Conservation (phyloP, 2,888 invertebrate species). For the Cataglyphis cursor region DNA sequence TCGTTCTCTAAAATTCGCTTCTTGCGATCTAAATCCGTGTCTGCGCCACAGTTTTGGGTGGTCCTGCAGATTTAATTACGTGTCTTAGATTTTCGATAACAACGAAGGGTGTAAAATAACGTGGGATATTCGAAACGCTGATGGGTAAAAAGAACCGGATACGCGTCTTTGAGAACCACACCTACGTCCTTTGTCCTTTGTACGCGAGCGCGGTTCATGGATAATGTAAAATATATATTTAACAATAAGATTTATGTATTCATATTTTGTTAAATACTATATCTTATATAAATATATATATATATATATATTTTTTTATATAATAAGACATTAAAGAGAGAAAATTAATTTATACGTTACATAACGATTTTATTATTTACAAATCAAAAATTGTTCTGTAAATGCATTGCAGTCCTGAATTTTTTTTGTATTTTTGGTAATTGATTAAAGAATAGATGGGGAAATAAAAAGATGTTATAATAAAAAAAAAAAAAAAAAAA, state of each 20-base stretch:
- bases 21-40: not conserved
- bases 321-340: not conserved
- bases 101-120: conserved; percentile 22
- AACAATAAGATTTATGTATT: not conserved
- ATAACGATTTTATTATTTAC: not conserved
- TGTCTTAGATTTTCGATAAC: not conserved
- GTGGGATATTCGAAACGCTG: conserved; percentile 26
- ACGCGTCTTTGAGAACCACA: conserved; percentile 9
- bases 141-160: conserved; percentile 8
- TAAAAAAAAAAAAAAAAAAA: conserved; percentile 5
- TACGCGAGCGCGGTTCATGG: not conserved
- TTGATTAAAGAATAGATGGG: not conserved
- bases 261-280: not conserved
- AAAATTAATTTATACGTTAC: not conserved
- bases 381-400: not conserved
- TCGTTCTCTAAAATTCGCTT: not conserved
- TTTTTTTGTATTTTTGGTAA: not conserved
- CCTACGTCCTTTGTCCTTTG: conserved; percentile 9
- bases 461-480: not conserved
- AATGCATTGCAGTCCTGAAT: not conserved
- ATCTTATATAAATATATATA: not conserved
- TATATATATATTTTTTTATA: not conserved
- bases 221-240: not conserved
- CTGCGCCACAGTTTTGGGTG: conserved; percentile 6
- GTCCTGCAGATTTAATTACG: conserved; percentile 50